Evolutionary conservation across 2,888 invertebrate species (phyloP), one percentile per base, ranked within the genome.

Genomic region (Callyntrura guangdongensis): DNA sequence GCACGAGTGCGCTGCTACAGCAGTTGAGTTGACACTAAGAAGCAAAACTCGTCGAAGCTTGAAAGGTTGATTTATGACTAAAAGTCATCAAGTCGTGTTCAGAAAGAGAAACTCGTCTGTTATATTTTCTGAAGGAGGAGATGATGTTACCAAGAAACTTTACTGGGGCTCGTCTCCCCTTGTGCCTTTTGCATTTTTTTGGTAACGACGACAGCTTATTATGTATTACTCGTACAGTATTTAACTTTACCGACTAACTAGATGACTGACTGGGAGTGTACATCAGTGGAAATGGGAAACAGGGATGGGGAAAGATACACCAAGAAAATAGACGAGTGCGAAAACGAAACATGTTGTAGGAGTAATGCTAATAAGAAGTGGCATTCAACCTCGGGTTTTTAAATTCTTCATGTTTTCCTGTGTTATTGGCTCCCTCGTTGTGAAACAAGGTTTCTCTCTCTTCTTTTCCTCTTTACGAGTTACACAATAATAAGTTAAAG

Each of bases 11-110:
- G 36, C 69, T 74, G 56, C 45, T 79, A n/a, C n/a, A 45, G 45
- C 85, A 79, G 56, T 53, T 45, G n/a, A 69, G 86, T 90, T 90
- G 90, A 90, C 86, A 86, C 81, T 85, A 86, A 86, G 79, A 61
- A 59, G 82, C 67, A 86, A 90, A 85, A 74, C 86, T 86, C 86
- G 90, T 90, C 86, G 85, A 85, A 79, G 89, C 89, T 86, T 90
- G 90, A 90, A 86, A 90, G 86, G 90, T 90, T 90, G 90, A 90
- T 90, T 90, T 90, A 90, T 90, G 90, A 86, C 90, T 90, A 61
- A 90, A 90, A 90, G 90, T 90, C 90, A 86, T 90, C 90, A 90
- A 90, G 86, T 90, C 90, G 72, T 77, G 77, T 77, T 77, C 77
- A 77, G 53, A 77, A 77, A 77, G 72, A 77, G 77, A 77, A 77